Evolutionary conservation across 2,797 vertebrate species (phyloP).

Genomic region (Lacerta bilineata): DNA sequence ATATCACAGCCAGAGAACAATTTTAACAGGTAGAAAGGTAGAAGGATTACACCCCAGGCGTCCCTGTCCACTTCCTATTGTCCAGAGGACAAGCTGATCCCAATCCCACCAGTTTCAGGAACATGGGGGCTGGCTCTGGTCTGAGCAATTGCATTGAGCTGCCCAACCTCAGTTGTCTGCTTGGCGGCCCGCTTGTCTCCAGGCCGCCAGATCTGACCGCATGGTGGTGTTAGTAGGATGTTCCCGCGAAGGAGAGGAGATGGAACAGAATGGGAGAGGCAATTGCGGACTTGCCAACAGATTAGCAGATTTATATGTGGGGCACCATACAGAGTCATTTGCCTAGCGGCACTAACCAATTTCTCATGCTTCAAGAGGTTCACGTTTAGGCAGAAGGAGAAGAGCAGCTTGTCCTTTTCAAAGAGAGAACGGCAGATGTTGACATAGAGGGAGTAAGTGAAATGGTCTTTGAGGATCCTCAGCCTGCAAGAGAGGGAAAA

Average conservation of each 20-base stretch:
- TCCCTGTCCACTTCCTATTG: too few relatives aligned
- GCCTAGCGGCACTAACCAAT: constrained; percentile 77
- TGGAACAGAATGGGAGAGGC: background rate
- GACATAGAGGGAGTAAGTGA: constrained; percentile 88
- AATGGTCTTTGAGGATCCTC: constrained; percentile 89
- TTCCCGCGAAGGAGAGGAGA: background rate
- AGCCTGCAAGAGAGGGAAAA: constrained; percentile 76
- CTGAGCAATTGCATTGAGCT: background rate
- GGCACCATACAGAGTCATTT: background rate
- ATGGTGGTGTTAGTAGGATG: background rate
- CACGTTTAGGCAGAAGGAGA: constrained; percentile 89
- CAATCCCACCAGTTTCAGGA: background rate
- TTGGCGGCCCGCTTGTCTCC: background rate
- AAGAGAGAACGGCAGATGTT: constrained; percentile 91
- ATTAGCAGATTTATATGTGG: background rate
- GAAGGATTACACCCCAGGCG: too few relatives aligned
- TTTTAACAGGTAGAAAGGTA: too few relatives aligned
- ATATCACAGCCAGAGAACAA: too few relatives aligned
- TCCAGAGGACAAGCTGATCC: too few relatives aligned
- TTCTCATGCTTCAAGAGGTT: constrained; percentile 86
- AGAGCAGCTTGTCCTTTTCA: constrained; percentile 94
- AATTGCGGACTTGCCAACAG: background rate
- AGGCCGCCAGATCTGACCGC: too few relatives aligned
- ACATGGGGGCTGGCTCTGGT: background rate
- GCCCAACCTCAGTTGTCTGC: background rate